Conservation (phyloP, 2,888 invertebrate genomes). For the Lithosia quadra region DNA sequence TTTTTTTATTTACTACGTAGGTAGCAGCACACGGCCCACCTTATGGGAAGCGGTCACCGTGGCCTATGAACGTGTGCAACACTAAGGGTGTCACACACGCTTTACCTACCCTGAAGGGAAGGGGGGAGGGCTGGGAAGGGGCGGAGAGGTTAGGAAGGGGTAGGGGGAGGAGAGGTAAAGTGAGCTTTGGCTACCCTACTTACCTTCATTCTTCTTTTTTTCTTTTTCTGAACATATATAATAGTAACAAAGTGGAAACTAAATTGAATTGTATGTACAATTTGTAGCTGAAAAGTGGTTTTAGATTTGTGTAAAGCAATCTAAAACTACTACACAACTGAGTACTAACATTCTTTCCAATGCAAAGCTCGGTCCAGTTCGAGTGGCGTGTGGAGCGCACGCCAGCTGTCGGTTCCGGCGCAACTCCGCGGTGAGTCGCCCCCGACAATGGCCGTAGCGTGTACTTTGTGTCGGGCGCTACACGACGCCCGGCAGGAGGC, state of each 20-base stretch:
- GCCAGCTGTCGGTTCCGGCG: constrained; percentile 26
- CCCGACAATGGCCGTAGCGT: constrained; percentile 20
- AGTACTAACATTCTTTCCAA: constrained; percentile 29
- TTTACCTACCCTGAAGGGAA: too few species aligned
- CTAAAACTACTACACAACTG: constrained; percentile 21
- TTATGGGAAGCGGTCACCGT: too few species aligned
- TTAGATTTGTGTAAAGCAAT: constrained; percentile 9
- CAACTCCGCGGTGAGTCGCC: constrained; percentile 23
- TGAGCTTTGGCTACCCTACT: too few species aligned
- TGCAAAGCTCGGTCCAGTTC: constrained; percentile 23
- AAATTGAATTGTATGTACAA: background rate
- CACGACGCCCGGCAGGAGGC: constrained; percentile 2
- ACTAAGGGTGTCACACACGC: too few species aligned
- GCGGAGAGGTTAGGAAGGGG: too few species aligned
- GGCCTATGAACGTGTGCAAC: too few species aligned
- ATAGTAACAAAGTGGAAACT: background rate
- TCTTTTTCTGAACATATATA: too few species aligned
- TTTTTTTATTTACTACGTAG: too few species aligned
- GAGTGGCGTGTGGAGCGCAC: constrained; percentile 13
- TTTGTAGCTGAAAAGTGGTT: background rate
- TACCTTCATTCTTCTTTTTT: too few species aligned
- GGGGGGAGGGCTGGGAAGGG: too few species aligned
- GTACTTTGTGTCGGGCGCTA: constrained; percentile 24
- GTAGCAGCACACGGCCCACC: too few species aligned
- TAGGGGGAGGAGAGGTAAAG: too few species aligned